Evolutionary conservation across 2,113 vertebrate species (phyloP), one percentile per base, ranked within the genome.

Genomic region (Anarrhichthys ocellatus): DNA sequence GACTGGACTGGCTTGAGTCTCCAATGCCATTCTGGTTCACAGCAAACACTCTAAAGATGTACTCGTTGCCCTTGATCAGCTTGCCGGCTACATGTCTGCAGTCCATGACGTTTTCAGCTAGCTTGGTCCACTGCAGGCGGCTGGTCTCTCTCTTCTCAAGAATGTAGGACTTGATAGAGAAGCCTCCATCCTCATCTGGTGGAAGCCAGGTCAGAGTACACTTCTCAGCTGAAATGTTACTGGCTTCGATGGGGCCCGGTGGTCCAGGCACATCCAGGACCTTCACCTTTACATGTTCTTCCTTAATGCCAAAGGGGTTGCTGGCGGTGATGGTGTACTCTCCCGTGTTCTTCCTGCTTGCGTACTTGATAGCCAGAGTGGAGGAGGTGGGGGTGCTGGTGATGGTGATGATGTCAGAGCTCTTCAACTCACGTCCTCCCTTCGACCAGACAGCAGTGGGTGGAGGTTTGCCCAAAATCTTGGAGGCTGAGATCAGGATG

Each of bases 61-160:
- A 99, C 82, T 99, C 98, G 54, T 99, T 99, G 94, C 98, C 98
- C 93, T 97, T 97, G 91, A 99, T 99, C 64, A 99, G 94, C 89
- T 99, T 99, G 89, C 89, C 95, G 65, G 96, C 96, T 84, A 98
- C 94, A 78, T 96, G 94, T 88, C 98, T 97, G 87, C 97, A 99
- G 88, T 97, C 95, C 89, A 97, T 92, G 61, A 99, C 87, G 81
- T 98, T 96, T 93, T 99, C 98, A 65, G 97, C 95, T 72, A 99
- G 91, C 87, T 97, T 94, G 72, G 98, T 99, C 98, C 98, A 99
- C 85, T 99, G 96, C 62, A 99, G 95, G 54, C 98, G 96, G 64
- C 98, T 98, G 29, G 98, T 99, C 94, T 99, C 98, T 94, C 98
- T 97, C 94, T 99, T 99, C 94, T 99, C 98, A 38, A 99, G 95